Evolutionary conservation across 2,797 vertebrate genomes (phyloP), one percentile per base, ranked within the genome.

Genomic region (Philypnodon macrostomus): DNA sequence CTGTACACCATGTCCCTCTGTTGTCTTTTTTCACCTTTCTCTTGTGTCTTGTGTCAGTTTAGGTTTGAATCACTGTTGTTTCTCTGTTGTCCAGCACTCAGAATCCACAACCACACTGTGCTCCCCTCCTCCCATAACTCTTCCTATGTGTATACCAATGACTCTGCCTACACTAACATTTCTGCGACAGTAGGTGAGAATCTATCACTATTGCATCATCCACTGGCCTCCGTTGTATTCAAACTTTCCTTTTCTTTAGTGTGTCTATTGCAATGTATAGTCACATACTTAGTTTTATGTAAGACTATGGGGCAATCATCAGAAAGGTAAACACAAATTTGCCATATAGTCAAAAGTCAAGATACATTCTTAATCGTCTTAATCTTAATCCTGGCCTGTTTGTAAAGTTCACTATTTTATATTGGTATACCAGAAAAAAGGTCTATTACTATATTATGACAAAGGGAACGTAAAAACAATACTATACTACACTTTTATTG

Each of bases 181-280:
- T 96, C 95, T 83, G 94, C 95, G 65, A 94, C 93, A 60, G 93
- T 99, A 95, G 96, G 96, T 99, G 96, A 98, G 96, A 81, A 89
- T 66, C 56, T 19, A 4, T 21, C 42, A 63, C 49, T 35, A 16
- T 41, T 70, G 40, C 65, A 55, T 61, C 70, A 73, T 50, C 49
- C 54, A 41, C 58, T 44, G 50, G 58, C 37, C 34, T 57, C 36
- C 55, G 51, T 72, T 63, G 47, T 67, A 38, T 5, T 57, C 33
- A 27, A 10, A 10, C 26, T 30, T 10, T 44, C 10, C 41, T 10
- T 26, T 10, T 41, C 39, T 19, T 7, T 13, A 5, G 27, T 18
- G 41, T 30, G 40, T 7, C 7, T 15, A 9, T 41, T 41, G 13
- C 27, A 21, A 26, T 42, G 14, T 42, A 11, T 27, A 5, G n/a